Conservation (phyloP, 2,797 vertebrate species). For the Lithobates sylvaticus region DNA sequence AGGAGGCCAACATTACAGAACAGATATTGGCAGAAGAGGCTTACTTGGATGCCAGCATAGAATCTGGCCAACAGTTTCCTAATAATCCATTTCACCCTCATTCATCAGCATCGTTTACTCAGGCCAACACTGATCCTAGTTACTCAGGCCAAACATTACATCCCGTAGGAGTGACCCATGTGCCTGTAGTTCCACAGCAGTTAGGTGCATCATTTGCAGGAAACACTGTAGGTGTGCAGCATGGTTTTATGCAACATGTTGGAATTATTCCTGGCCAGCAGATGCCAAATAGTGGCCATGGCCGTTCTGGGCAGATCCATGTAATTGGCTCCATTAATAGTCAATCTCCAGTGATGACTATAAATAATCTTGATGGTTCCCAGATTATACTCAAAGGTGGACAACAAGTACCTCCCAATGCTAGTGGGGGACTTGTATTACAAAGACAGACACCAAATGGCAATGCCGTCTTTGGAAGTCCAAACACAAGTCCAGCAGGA, state of each 20-base stretch:
- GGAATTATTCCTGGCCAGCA: conserved; percentile 89
- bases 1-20: conserved; percentile 98
- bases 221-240: conserved; percentile 86
- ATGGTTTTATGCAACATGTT: conserved; percentile 91
- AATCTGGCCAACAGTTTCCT: conserved; percentile 85
- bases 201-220: conserved; percentile 82
- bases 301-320: conserved; percentile 91
- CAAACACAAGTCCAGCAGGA: conserved; percentile 86
- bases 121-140: conserved; percentile 85
- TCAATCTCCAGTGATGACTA: conserved; percentile 91
- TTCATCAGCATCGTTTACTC: conserved; percentile 93
- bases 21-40: conserved; percentile 98
- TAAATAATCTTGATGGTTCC: conserved; percentile 93
- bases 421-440: conserved; percentile 77
- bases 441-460: conserved; percentile 82
- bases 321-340: conserved; percentile 91
- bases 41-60: conserved; percentile 90
- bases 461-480: conserved; percentile 80
- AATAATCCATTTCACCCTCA: conserved; percentile 87
- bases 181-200: conserved; percentile 80
- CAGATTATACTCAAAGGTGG: conserved; percentile 92
- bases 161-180: conserved; percentile 85
- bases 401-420: conserved; percentile 78
- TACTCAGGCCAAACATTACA: conserved; percentile 86
- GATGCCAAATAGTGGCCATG: conserved; percentile 85